These are phyloP conservation scores for Phyllotis vaccarum DNA, from an alignment of 2,797 vertebrate genomes.

Conservation along the genomic window DNA sequence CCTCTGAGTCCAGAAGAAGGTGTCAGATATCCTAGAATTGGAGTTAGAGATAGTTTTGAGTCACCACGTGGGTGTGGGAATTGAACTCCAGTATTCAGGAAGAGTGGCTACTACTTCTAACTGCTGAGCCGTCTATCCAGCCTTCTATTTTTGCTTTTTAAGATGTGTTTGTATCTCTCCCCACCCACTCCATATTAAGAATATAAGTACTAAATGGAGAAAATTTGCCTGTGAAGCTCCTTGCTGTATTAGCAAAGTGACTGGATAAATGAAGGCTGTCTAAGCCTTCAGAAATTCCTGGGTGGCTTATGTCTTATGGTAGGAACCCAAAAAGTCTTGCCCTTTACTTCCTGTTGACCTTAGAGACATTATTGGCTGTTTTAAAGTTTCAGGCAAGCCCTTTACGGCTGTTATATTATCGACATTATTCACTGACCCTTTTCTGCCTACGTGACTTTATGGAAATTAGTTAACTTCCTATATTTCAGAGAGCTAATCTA, in stretches of 20 bases:
- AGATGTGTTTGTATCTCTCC: not conserved
- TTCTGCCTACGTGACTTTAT: not conserved
- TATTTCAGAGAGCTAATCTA: not conserved
- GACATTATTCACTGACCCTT: not conserved
- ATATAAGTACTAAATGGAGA: not conserved
- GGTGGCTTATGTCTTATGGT: not conserved
- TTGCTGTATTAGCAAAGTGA: not conserved
- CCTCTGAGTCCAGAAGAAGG: not conserved
- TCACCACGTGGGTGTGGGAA: not conserved
- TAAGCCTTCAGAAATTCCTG: not conserved
- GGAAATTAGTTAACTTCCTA: conserved; percentile 13
- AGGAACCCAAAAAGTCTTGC: not conserved
- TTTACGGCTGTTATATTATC: not conserved
- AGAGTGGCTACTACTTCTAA: not conserved
- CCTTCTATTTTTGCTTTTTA: not conserved
- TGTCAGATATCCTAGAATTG: not conserved
- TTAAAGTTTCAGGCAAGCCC: not conserved
- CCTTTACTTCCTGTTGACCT: not conserved
- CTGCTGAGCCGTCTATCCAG: not conserved
- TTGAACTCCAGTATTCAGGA: not conserved
- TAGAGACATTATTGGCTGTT: conserved; percentile 12
- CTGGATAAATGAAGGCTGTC: not conserved
- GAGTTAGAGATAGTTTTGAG: not conserved
- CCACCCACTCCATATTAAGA: not conserved
- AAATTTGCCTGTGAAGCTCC: not conserved